phyloP scores from a whole-genome alignment of 2,797 vertebrate genomes.

The Paguma larvata region DNA sequence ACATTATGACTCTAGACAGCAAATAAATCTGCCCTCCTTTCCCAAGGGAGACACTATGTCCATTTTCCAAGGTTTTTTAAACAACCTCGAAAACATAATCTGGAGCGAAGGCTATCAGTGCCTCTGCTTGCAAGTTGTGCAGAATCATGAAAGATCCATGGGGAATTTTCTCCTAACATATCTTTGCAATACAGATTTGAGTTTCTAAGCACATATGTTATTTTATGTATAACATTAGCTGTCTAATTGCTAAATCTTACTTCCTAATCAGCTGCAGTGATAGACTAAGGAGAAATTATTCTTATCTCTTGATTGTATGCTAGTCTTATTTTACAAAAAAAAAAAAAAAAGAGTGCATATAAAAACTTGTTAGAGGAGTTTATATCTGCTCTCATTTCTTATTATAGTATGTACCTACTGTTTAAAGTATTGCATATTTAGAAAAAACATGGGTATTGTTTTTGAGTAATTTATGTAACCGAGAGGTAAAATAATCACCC shows the following conservation, averaged over 20 bases:
- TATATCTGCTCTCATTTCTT: conserved; percentile 43
- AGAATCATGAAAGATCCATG: background rate
- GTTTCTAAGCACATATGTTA: conserved; percentile 24
- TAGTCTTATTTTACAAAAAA: conserved; percentile 53
- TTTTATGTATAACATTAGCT: conserved; percentile 56
- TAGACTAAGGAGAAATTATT: conserved; percentile 54
- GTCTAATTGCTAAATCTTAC: conserved; percentile 53
- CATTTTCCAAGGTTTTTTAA: background rate
- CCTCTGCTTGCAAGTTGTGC: background rate
- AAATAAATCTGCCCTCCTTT: conserved; percentile 31
- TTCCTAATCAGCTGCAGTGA: background rate
- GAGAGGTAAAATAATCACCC: conserved; percentile 32
- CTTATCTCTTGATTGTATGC: conserved; percentile 43
- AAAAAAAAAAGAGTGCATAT: background rate
- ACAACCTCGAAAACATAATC: background rate
- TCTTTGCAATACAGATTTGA: background rate
- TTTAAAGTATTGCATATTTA: conserved; percentile 52
- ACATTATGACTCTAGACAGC: background rate
- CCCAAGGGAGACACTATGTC: background rate
- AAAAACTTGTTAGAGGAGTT: conserved; percentile 42
- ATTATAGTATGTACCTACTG: background rate
- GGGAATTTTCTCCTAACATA: background rate
- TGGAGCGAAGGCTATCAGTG: background rate
- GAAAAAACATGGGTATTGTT: conserved; percentile 47
- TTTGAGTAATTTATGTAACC: conserved; percentile 48